Evolutionary conservation across 1,140 invertebrate genomes (phyloP), one percentile per base, ranked within the genome.

Genomic region (Calycopis cecrops): DNA sequence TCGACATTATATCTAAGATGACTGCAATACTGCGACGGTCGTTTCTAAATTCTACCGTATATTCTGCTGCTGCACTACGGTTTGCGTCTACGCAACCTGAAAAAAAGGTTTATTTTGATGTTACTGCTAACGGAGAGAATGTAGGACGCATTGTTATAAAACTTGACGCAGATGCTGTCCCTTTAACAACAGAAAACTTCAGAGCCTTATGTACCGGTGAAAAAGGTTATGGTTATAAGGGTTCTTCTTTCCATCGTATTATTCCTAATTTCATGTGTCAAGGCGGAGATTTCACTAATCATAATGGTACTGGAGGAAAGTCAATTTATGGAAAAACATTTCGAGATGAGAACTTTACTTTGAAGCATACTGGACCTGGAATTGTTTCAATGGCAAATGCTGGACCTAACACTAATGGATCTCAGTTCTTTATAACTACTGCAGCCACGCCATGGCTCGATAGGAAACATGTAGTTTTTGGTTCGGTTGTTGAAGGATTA

Each of bases 201-300:
- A 88, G 93, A 59, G 92, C 92, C 11, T 87, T 96, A 1, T 96
- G 94, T 80, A 95, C 94, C 21, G 93, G 93, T 4, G 94, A 95
- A 67, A 94, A 91, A 69, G 94, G 94, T 8, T 95, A 94, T 75
- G 94, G 94, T 3, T 96, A 93, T 81, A 94, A 94, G 73, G 91
- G 90, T 10, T 93, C 91, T 55, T 90, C 87, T n/a, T 96, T 96
- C 83, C 94, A 96, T 73, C 90, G 94, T 71, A 91, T 97, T 55
- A 96, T 97, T 67, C 96, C 95, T 16, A 92, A 94, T 64, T 97
- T 97, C 81, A 96, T 95, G 94, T 93, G 92, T 63, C 95, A 96
- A 81, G 91, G 93, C 59, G 93, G 93, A 18, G 94, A 96, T 66
- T 95, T 95, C 73, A 95, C 93, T 21, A 90, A 91, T 56, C 90